A percentile compares a stretch with the other conserved stretches of the same genome.
Evolutionary conservation across 2,113 vertebrate genomes (phyloP).

Genomic region (Labeo rohita): DNA sequence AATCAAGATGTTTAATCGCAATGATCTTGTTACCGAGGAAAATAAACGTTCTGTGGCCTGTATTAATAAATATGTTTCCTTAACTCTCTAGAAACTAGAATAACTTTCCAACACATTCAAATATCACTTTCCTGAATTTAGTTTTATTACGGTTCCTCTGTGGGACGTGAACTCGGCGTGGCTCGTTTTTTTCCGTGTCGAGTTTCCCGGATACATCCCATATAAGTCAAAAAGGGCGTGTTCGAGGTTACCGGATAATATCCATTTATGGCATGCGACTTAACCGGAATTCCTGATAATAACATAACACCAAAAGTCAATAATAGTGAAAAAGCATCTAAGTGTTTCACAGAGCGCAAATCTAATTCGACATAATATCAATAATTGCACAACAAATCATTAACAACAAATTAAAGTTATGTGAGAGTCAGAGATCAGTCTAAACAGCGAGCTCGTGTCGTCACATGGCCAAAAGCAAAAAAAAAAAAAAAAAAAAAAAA

Average conservation of each 20-base stretch:
- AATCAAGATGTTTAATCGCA: background rate
- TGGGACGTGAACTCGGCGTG: constrained; percentile 5
- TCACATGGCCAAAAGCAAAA: constrained; percentile 57
- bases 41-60: background rate
- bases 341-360: background rate
- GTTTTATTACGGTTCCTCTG: constrained; percentile 33
- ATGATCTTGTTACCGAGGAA: background rate
- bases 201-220: constrained; percentile 82
- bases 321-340: background rate
- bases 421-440: background rate
- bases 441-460: constrained; percentile 60
- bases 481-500: constrained; percentile 54
- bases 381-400: background rate
- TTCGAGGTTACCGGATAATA: constrained; percentile 76
- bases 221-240: constrained; percentile 76
- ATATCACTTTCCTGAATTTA: constrained; percentile 32
- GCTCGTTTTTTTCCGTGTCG: constrained; percentile 35
- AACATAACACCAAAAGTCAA: background rate
- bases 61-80: constrained; percentile 15
- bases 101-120: constrained; percentile 31
- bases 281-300: constrained; percentile 82
- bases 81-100: constrained; percentile 1
- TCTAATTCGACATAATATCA: background rate
- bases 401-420: background rate
- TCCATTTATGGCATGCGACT: constrained; percentile 81